phyloP scores from a whole-genome alignment of 2,113 vertebrate genomes.

The Pagrus major region DNA sequence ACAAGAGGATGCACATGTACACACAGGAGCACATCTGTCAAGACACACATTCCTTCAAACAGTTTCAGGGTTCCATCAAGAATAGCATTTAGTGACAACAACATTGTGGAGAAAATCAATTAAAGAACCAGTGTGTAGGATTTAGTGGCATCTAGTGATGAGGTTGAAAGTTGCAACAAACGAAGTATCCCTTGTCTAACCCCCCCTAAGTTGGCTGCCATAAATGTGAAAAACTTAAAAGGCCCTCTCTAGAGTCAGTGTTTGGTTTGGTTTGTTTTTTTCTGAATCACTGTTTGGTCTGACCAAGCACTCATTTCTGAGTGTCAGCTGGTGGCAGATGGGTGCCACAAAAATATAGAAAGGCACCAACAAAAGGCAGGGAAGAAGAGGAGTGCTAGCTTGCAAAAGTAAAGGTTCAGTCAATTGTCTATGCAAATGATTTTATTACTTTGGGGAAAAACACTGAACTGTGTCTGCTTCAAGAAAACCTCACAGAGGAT shows the following conservation, averaged over 20 bases:
- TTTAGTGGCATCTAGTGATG: too few species aligned
- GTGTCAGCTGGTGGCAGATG: neutral
- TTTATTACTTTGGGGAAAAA: neutral
- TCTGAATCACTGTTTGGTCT: neutral
- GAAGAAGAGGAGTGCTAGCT: neutral
- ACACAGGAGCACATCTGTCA: neutral
- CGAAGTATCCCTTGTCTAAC: too few species aligned
- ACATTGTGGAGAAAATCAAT: neutral
- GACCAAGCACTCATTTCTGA: neutral
- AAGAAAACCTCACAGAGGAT: neutral
- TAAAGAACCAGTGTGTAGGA: too few species aligned
- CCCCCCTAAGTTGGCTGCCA: too few species aligned
- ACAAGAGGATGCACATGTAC: neutral
- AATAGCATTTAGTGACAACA: neutral
- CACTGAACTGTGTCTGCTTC: neutral
- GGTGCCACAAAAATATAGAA: neutral
- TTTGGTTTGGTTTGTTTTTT: too few species aligned
- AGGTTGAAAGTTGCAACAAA: too few species aligned
- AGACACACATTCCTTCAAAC: neutral
- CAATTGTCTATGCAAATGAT: neutral
- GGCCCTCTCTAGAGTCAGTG: too few species aligned
- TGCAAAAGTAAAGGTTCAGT: neutral
- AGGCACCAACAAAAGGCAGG: neutral
- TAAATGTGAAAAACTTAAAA: too few species aligned
- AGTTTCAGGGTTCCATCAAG: neutral